phyloP scores from a whole-genome alignment of 35 echinoderm and acorn worm species.

The Heliocidaris tuberculata region DNA sequence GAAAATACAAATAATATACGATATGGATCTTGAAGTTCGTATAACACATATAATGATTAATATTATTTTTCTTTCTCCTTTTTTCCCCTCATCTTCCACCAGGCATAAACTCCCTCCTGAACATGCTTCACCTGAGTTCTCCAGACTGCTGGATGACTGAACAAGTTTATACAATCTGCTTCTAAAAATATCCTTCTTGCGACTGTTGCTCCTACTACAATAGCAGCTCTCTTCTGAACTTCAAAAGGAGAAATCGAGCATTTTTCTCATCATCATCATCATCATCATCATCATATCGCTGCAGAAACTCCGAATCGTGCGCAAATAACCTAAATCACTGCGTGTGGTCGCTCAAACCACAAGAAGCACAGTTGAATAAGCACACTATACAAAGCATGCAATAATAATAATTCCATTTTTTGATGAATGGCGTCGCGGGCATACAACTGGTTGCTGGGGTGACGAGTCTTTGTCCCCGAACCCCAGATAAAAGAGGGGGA shows the following conservation, averaged over 20 bases:
- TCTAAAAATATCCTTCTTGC: background rate
- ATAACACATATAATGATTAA: background rate
- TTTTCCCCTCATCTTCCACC: background rate
- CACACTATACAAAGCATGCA: background rate
- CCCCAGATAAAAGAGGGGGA: slow-evolving; percentile 7
- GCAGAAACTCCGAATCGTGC: background rate
- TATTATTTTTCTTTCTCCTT: background rate
- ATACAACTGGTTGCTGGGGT: slow-evolving; percentile 2
- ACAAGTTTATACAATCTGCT: background rate
- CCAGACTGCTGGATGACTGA: background rate
- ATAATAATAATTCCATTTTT: slow-evolving; percentile 14
- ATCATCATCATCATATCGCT: background rate
- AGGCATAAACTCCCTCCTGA: background rate
- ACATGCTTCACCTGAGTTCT: background rate
- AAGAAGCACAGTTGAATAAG: background rate
- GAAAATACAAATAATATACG: no score
- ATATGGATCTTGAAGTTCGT: no score
- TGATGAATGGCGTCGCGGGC: background rate
- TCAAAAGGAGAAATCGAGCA: background rate
- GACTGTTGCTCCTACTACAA: background rate
- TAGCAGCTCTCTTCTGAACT: background rate
- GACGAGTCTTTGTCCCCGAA: background rate
- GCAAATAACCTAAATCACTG: background rate
- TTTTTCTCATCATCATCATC: background rate
- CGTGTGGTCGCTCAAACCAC: background rate